Conservation (phyloP, 2,113 vertebrate genomes). For the Aldabrachelys gigantea region DNA sequence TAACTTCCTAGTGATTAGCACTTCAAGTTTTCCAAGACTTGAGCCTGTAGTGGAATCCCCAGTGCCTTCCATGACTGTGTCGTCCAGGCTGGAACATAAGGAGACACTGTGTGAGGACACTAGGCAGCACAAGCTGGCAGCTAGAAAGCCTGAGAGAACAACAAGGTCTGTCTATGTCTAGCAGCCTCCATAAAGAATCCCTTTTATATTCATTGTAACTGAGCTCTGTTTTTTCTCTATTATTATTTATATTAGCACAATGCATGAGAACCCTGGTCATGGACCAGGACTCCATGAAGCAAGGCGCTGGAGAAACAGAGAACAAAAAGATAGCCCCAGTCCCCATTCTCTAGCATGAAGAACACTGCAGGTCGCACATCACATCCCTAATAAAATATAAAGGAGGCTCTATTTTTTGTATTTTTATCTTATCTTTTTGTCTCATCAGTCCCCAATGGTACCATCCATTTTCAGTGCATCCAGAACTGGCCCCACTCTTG, state of each 20-base stretch:
- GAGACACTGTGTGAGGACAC: not conserved
- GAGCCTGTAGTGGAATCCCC: not conserved
- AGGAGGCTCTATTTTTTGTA: not conserved
- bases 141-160: not conserved
- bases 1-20: not conserved
- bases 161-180: not conserved
- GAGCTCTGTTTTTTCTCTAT: not conserved
- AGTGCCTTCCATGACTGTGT: not conserved
- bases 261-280: not conserved
- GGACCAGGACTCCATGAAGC: not conserved
- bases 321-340: not conserved
- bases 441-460: not conserved
- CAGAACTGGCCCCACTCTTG: not conserved
- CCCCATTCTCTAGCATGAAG: not conserved
- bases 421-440: not conserved
- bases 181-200: not conserved
- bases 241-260: too few species aligned
- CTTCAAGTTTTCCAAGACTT: not conserved
- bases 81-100: not conserved
- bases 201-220: not conserved
- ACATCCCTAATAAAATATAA: not conserved
- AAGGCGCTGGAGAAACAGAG: not conserved
- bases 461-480: not conserved
- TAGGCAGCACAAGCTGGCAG: not conserved
- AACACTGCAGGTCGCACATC: rapidly evolving